phyloP scores from a whole-genome alignment of 2,888 invertebrate species.

The Dione vanillae region DNA sequence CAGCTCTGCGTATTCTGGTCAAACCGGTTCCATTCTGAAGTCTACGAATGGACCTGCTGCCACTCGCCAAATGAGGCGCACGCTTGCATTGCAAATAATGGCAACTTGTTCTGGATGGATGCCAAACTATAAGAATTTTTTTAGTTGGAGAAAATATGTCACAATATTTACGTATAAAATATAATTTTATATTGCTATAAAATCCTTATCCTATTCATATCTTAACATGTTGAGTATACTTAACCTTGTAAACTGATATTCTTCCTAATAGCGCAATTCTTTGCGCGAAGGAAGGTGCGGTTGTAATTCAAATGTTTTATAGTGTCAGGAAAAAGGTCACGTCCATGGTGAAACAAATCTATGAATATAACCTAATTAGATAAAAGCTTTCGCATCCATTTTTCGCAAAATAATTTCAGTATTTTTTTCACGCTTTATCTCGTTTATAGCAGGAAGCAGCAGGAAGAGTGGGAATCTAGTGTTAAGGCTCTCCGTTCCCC shows the following conservation, averaged over 20 bases:
- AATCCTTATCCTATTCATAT: no score
- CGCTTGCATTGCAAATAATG: slow-evolving; percentile 70
- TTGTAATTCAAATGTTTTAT: slow-evolving; percentile 39
- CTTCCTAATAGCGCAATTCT: slow-evolving; percentile 15
- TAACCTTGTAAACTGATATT: background rate
- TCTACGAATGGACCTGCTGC: slow-evolving; percentile 78
- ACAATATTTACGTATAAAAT: background rate
- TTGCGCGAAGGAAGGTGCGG: slow-evolving; percentile 37
- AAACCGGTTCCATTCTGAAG: slow-evolving; percentile 76
- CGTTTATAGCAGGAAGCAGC: no score
- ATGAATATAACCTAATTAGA: slow-evolving; percentile 51
- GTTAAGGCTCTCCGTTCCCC: no score
- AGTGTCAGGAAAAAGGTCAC: slow-evolving; percentile 46
- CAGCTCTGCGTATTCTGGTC: slow-evolving; percentile 76
- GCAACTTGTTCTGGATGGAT: slow-evolving; percentile 56
- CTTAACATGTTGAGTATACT: no score
- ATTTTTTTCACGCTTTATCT: no score
- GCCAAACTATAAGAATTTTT: slow-evolving; percentile 52
- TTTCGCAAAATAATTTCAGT: slow-evolving; percentile 37
- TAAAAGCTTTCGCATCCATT: slow-evolving; percentile 44
- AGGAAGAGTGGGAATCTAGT: no score
- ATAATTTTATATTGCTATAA: background rate
- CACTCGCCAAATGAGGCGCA: slow-evolving; percentile 75
- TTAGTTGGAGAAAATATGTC: slow-evolving; percentile 42
- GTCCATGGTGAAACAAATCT: slow-evolving; percentile 48